These are phyloP conservation scores for Tenebrosternarchus preto DNA, from an alignment of 2,113 vertebrate species.

Conservation along the genomic window DNA sequence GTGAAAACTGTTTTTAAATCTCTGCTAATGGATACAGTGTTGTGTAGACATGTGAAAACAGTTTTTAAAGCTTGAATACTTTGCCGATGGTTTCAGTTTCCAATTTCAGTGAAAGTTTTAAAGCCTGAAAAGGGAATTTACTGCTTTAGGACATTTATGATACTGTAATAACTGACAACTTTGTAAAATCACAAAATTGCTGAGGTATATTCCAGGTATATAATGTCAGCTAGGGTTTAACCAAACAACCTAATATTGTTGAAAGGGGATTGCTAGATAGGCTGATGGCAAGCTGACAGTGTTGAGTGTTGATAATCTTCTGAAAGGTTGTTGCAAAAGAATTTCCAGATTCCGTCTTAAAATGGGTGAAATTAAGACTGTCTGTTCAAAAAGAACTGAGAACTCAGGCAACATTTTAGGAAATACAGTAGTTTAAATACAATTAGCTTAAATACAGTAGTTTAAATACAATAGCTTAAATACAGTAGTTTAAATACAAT, in stretches of 20 bases:
- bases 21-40: background rate
- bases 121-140: background rate
- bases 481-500: too few species aligned
- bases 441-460: too few species aligned
- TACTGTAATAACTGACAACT: background rate
- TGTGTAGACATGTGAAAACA: background rate
- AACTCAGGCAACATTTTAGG: too few species aligned
- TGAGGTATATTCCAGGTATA: background rate
- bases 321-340: background rate
- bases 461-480: too few species aligned
- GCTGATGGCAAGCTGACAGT: background rate
- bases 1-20: background rate
- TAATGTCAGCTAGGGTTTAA: background rate
- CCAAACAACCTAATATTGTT: background rate
- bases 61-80: background rate
- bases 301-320: background rate
- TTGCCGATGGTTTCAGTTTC: background rate
- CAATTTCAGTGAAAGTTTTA: background rate
- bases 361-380: background rate
- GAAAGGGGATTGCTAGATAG: conserved; percentile 2
- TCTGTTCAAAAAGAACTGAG: too few species aligned
- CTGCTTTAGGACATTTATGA: background rate
- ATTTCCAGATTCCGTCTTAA: conserved; percentile 7
- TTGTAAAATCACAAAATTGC: background rate
- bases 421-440: too few species aligned